phyloP scores from a whole-genome alignment of 2,797 vertebrate genomes.

The Mastacembelus armatus region DNA sequence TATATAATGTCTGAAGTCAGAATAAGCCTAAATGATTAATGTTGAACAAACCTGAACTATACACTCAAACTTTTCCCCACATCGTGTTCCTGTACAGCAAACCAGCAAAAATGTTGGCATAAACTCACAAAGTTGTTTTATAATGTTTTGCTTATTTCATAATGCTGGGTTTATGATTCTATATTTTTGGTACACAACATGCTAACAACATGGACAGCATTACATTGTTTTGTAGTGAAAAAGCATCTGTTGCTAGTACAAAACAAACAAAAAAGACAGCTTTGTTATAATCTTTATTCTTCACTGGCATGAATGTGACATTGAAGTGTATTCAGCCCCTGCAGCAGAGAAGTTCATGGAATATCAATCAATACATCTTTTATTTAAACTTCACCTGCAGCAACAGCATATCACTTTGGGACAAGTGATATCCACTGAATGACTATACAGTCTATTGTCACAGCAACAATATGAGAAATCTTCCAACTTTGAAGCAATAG shows the following conservation, averaged over 20 bases:
- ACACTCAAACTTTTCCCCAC: neutral
- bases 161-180: too few species aligned
- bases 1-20: neutral
- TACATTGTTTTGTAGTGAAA: too few species aligned
- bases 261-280: neutral
- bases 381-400: constrained; percentile 73
- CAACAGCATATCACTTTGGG: constrained; percentile 19
- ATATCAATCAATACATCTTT: constrained; percentile 71
- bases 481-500: neutral
- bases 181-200: too few species aligned
- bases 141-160: too few species aligned
- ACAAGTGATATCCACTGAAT: constrained; percentile 21
- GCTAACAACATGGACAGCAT: too few species aligned
- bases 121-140: too few species aligned
- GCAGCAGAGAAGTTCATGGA: constrained; percentile 49
- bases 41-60: neutral
- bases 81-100: neutral
- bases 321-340: constrained; percentile 25
- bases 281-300: constrained; percentile 1
- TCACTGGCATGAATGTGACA: constrained; percentile 26
- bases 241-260: too few species aligned
- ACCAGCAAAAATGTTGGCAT: neutral
- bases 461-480: constrained; percentile 8
- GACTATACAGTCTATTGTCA: constrained; percentile 4
- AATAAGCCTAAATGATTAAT: neutral